Base-by-base conservation (phyloP, 64 coral and sea anemone species). In the Actinia equina region DNA sequence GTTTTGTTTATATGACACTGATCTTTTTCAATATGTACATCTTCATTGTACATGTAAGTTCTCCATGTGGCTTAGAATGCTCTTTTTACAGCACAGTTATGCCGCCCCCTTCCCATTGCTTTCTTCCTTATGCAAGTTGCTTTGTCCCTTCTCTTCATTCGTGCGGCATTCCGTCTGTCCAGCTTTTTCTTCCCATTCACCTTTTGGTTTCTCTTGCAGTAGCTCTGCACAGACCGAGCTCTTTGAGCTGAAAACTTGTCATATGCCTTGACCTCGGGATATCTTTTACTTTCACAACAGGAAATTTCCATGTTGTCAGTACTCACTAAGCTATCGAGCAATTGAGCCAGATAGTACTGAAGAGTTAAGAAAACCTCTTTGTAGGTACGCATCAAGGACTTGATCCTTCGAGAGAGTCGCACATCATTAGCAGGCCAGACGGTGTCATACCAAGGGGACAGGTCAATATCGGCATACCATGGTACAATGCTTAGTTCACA, bases 21-120 rank as follows among this genome's bases (percentile, higher is more conserved):
- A 7, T 57, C 11, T 11, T 57, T 57, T 12, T 18, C 78, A 19
- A 6, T 81, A 81, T 80, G 78, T 57, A 80, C 41, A 22, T 20
- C 44, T 49, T 82, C 4, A 12, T 11, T 22, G 51, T n/a, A 49
- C 43, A 19, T 17, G 0, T 19, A 2, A 1, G 22, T 17, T 23
- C n/a, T 65, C 19, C 7, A 14, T 85, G 83, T 14, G 19, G 30
- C 45, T 62, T 30, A 85, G 59, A 58, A 85, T 27, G 83, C 19
- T 85, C 83, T 85, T 41, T 15, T 57, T 9, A 58, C 83, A 85
- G 83, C 57, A 62, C 83, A 60, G 83, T 63, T 57, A 11, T 60
- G 8, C 16, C 83, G 5, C 18, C 83, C 59, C 17, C 22, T 60
- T 27, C 83, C 41, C 83, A 85, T 85, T 5, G 83, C 56, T 42